phyloP scores from a whole-genome alignment of 2,113 vertebrate species.

The Condylura cristata region DNA sequence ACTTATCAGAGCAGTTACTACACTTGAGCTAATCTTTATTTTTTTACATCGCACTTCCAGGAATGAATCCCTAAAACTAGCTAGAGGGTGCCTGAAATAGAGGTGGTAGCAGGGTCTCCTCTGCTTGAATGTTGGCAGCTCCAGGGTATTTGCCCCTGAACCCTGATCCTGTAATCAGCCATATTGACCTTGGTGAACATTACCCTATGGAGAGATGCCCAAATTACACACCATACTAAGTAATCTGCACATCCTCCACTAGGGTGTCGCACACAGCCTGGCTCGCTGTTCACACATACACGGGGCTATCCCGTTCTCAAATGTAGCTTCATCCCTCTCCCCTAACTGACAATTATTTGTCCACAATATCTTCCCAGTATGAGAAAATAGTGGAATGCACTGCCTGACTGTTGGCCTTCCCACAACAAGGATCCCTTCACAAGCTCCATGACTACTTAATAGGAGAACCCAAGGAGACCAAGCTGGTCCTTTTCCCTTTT shows the following conservation, averaged over 20 bases:
- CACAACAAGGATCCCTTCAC: too few species aligned
- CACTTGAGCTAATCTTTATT: too few species aligned
- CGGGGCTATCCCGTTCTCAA: neutral
- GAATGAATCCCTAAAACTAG: neutral
- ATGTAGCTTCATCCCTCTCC: neutral
- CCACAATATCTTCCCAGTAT: neutral
- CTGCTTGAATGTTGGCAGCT: neutral
- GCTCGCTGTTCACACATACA: too few species aligned
- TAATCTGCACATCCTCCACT: neutral
- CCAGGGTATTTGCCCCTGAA: neutral
- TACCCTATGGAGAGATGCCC: neutral
- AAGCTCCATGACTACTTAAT: too few species aligned
- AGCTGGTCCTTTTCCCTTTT: too few species aligned
- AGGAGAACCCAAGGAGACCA: too few species aligned
- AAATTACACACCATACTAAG: neutral
- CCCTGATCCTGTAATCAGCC: neutral
- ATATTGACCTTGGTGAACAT: neutral
- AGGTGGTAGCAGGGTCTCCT: neutral
- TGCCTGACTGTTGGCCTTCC: too few species aligned
- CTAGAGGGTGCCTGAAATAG: neutral
- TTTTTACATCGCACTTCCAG: neutral
- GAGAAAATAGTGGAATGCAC: too few species aligned
- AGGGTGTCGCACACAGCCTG: neutral
- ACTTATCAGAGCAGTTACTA: too few species aligned
- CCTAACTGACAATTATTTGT: neutral